Conservation (phyloP, 30 jellyfish, hydroid and myxozoan species). For the Chironex yamaguchii region DNA sequence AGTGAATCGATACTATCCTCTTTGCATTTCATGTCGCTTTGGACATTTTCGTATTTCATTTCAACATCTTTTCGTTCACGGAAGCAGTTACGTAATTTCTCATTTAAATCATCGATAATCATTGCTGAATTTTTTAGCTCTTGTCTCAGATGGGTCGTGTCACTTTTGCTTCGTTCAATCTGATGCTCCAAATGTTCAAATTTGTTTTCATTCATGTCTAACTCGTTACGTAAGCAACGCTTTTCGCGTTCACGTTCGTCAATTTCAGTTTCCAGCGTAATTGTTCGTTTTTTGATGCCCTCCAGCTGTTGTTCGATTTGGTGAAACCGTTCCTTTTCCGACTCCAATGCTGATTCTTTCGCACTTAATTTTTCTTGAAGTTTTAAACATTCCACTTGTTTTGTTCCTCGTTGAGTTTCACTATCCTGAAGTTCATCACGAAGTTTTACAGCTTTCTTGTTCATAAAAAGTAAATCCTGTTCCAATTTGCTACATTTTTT, state of each 20-base stretch:
- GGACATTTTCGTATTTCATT: slow-evolving; percentile 14
- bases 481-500: slow-evolving; percentile 73
- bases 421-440: slow-evolving; percentile 57
- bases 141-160: slow-evolving; percentile 45
- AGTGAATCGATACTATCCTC: slow-evolving; percentile 43
- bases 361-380: slow-evolving; percentile 78
- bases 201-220: slow-evolving; percentile 37
- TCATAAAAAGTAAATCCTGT: slow-evolving; percentile 58
- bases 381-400: slow-evolving; percentile 58
- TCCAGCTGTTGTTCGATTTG: slow-evolving; percentile 52
- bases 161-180: slow-evolving; percentile 44
- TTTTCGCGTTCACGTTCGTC: slow-evolving; percentile 41
- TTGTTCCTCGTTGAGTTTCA: slow-evolving; percentile 60
- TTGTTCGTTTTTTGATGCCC: slow-evolving; percentile 55
- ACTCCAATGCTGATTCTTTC: slow-evolving; percentile 48
- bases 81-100: slow-evolving; percentile 29
- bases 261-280: slow-evolving; percentile 45
- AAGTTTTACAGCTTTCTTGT: slow-evolving; percentile 27
- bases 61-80: slow-evolving; percentile 63
- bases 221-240: slow-evolving; percentile 8
- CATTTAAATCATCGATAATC: slow-evolving; percentile 56
- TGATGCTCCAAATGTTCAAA: slow-evolving; percentile 40
- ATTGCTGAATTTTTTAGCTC: slow-evolving; percentile 11
- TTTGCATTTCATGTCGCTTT: slow-evolving; percentile 35
- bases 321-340: slow-evolving; percentile 59